These are phyloP conservation scores for Automeris io DNA, from an alignment of 2,888 invertebrate genomes.

Conservation along the genomic window DNA sequence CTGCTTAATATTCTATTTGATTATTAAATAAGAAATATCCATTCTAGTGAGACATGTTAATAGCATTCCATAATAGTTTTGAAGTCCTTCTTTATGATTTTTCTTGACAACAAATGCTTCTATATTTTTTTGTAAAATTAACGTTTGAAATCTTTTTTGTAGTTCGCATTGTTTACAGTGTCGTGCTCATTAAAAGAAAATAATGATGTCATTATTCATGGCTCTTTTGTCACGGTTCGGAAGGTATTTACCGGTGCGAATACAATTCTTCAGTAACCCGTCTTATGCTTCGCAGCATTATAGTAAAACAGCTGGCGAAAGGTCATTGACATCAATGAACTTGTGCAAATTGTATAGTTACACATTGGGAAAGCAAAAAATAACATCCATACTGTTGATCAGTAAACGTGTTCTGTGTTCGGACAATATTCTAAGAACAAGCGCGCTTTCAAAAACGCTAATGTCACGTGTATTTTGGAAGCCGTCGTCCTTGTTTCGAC, in stretches of 20 bases:
- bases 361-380: conserved; percentile 60
- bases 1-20: conserved; percentile 51
- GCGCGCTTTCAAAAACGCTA: conserved; percentile 37
- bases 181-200: conserved; percentile 52
- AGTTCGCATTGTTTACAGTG: conserved; percentile 32
- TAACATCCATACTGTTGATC: conserved; percentile 52
- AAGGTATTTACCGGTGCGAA: conserved; percentile 54
- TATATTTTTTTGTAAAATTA: background rate
- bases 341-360: conserved; percentile 72
- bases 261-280: conserved; percentile 59
- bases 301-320: conserved; percentile 69
- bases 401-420: conserved; percentile 40
- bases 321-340: conserved; percentile 60
- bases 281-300: conserved; percentile 56
- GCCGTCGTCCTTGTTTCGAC: conserved; percentile 31
- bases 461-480: conserved; percentile 30
- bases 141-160: background rate
- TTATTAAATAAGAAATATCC: conserved; percentile 36
- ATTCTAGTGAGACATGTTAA: conserved; percentile 35
- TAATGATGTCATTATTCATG: conserved; percentile 69
- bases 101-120: too few relatives aligned
- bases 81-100: conserved; percentile 21
- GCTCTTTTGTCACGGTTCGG: conserved; percentile 63
- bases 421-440: conserved; percentile 42
- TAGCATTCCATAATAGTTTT: conserved; percentile 17